These are phyloP conservation scores for Ramphastos sulfuratus DNA, from an alignment of 2,113 vertebrate genomes.

Conservation along the genomic window DNA sequence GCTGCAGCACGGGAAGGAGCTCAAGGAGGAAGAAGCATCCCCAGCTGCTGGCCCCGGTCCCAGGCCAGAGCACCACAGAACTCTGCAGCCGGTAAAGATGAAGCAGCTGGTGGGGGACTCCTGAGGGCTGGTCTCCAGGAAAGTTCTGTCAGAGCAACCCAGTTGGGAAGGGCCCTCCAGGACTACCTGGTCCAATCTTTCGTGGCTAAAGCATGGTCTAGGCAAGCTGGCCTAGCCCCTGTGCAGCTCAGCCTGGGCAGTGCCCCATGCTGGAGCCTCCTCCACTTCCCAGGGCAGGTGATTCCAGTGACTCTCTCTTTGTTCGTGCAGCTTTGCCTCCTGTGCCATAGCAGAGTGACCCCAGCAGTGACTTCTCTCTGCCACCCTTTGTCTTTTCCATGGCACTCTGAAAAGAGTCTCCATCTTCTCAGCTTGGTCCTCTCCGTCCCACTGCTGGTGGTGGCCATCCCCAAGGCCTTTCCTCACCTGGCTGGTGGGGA, in stretches of 20 bases:
- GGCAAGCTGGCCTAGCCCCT: not conserved
- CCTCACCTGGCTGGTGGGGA: not conserved
- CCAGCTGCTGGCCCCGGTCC: not conserved
- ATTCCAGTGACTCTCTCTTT: not conserved
- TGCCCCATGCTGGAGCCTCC: not conserved
- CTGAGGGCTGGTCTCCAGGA: too few relatives aligned
- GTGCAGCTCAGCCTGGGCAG: not conserved
- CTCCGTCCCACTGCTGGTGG: not conserved
- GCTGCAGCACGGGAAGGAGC: not conserved
- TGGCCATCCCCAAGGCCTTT: not conserved
- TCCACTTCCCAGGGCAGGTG: not conserved
- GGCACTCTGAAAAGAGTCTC: not conserved
- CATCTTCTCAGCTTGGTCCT: not conserved
- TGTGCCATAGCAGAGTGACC: not conserved
- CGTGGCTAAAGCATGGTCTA: not conserved
- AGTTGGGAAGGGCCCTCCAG: not conserved
- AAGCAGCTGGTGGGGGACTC: not conserved
- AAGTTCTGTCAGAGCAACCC: not conserved
- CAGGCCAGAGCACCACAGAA: fast-evolving
- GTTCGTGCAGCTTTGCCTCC: not conserved
- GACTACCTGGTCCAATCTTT: not conserved
- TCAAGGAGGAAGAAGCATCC: not conserved
- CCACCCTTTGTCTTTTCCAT: not conserved
- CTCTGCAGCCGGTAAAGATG: not conserved
- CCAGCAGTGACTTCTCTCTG: not conserved